Conservation (phyloP, 2,888 invertebrate species). For the Phlogophora meticulosa region DNA sequence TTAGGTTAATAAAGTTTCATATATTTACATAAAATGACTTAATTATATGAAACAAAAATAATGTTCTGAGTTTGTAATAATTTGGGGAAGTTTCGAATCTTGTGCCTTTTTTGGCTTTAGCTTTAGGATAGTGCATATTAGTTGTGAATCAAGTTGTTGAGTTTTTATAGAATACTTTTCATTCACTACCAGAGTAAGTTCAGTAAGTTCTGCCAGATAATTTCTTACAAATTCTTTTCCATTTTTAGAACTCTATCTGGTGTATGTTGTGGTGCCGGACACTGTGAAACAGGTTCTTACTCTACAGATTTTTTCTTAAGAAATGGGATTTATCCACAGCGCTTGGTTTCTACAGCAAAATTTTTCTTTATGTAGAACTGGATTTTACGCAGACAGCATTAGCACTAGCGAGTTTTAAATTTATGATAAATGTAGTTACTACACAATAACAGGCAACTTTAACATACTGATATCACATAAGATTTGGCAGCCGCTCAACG, state of each 20-base stretch:
- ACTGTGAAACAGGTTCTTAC: not conserved
- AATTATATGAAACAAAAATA: not conserved
- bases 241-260: not conserved
- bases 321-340: not conserved
- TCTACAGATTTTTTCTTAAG: not conserved
- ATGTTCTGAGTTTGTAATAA: not conserved
- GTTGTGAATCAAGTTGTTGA: not conserved
- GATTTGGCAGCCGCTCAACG: slow-evolving; percentile 77
- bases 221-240: not conserved
- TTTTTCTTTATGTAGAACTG: not conserved
- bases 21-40: not conserved
- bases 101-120: not conserved
- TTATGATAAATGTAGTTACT: not conserved
- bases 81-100: not conserved
- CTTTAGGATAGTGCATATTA: not conserved
- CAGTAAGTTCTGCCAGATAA: not conserved
- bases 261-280: not conserved
- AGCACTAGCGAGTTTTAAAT: too few relatives aligned
- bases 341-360: not conserved
- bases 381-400: too few relatives aligned
- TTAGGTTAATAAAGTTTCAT: not conserved
- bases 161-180: slow-evolving; percentile 1
- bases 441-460: slow-evolving; percentile 22
- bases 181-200: not conserved
- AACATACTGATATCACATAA: slow-evolving; percentile 37